These are phyloP conservation scores for Odontomyia ornata DNA, from an alignment of 2,888 invertebrate genomes.

Conservation along the genomic window DNA sequence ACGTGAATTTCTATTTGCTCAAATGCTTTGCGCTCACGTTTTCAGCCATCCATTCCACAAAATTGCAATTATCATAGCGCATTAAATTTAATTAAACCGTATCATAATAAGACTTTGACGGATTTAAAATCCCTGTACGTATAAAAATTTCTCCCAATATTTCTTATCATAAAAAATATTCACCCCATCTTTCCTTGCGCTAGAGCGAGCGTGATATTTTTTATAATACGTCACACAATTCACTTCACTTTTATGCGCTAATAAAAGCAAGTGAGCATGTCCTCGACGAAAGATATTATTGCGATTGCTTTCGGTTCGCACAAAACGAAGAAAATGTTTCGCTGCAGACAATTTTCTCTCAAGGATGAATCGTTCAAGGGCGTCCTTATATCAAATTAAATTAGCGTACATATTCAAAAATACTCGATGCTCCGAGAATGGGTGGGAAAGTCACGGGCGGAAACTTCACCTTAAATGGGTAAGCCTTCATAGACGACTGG, in stretches of 20 bases:
- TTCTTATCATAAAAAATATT: conserved; percentile 38
- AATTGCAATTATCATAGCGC: conserved; percentile 38
- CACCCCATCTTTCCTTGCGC: conserved; percentile 23
- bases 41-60: conserved; percentile 34
- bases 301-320: conserved; percentile 36
- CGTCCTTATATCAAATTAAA: conserved; percentile 42
- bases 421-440: background rate
- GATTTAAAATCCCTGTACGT: conserved; percentile 38
- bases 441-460: background rate
- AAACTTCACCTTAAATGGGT: background rate
- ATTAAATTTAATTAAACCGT: conserved; percentile 41
- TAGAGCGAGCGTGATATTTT: conserved; percentile 25
- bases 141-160: conserved; percentile 39
- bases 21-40: background rate
- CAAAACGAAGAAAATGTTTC: conserved; percentile 16
- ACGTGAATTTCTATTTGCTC: conserved; percentile 11
- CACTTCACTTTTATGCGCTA: conserved; percentile 36
- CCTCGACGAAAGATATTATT: conserved; percentile 41
- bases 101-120: conserved; percentile 29
- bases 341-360: conserved; percentile 36
- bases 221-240: conserved; percentile 38
- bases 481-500: background rate
- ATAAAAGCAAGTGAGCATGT: conserved; percentile 44
- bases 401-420: conserved; percentile 39
- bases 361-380: conserved; percentile 43